Evolutionary conservation across 92 coral and sea anemone species (phyloP).

Genomic region (Diadumene lineata): DNA sequence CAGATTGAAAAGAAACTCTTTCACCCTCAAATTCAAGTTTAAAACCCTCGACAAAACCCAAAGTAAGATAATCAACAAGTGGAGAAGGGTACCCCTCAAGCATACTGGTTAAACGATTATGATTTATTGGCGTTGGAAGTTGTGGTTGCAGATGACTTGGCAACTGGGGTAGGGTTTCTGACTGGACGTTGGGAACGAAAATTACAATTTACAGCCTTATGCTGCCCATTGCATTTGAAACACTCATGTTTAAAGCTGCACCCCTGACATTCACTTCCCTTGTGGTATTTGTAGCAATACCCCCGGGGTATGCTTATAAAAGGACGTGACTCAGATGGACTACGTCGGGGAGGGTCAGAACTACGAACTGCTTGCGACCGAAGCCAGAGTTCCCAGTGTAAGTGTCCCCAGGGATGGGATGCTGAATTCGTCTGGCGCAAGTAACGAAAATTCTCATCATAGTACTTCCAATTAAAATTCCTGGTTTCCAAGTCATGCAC

Average conservation of each 20-base stretch:
- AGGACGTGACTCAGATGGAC: neutral
- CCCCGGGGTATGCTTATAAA: constrained; percentile 27
- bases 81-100: constrained; percentile 28
- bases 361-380: constrained; percentile 15
- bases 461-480: constrained; percentile 34
- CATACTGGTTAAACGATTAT: constrained; percentile 1
- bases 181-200: constrained; percentile 32
- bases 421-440: constrained; percentile 21
- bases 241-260: constrained; percentile 39
- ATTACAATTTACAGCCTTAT: constrained; percentile 30
- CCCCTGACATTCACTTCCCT: constrained; percentile 25
- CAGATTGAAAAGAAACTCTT: constrained; percentile 2
- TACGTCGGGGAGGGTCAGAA: neutral
- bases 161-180: neutral
- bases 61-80: constrained; percentile 19
- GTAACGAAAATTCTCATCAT: constrained; percentile 52
- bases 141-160: constrained; percentile 5
- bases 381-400: constrained; percentile 54
- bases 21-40: constrained; percentile 48
- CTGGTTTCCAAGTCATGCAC: constrained; percentile 38
- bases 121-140: constrained; percentile 48
- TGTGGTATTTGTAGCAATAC: constrained; percentile 31
- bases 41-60: constrained; percentile 53
- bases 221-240: constrained; percentile 38
- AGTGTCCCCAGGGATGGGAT: constrained; percentile 27